Percentiles rank a stretch among this genome's conserved stretches.
These are phyloP conservation scores for Eretmochelys imbricata DNA, from an alignment of 2,113 vertebrate genomes.

Conservation along the genomic window DNA sequence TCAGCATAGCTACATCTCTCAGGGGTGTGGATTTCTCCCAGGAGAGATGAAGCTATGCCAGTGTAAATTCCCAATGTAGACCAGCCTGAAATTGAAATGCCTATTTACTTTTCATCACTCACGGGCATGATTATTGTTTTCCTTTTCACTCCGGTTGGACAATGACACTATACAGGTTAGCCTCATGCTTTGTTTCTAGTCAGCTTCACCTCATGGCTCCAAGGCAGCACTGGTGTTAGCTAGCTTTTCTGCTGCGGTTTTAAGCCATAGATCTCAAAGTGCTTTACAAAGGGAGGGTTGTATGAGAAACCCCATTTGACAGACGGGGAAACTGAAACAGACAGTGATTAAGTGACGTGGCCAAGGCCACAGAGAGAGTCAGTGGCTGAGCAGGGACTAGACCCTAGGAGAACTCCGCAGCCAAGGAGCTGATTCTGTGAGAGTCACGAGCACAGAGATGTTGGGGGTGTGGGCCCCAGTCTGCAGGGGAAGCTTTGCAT, in stretches of 20 bases:
- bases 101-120: neutral
- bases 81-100: neutral
- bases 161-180: neutral
- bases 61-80: neutral
- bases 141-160: neutral
- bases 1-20: neutral
- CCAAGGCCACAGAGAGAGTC: neutral
- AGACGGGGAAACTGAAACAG: neutral
- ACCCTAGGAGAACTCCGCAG: neutral
- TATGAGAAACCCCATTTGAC: neutral
- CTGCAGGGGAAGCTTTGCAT: neutral
- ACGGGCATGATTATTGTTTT: neutral
- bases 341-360: neutral
- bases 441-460: neutral
- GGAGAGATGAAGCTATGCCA: neutral
- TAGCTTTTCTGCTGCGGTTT: neutral
- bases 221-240: neutral
- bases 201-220: neutral
- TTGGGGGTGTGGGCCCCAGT: neutral
- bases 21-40: too few relatives aligned
- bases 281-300: constrained; percentile 27
- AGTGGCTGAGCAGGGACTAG: neutral
- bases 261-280: neutral
- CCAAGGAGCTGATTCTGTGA: neutral
- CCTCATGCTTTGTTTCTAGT: neutral